phyloP scores from a whole-genome alignment of 2,888 invertebrate species.

The Cephus pygmeus region DNA sequence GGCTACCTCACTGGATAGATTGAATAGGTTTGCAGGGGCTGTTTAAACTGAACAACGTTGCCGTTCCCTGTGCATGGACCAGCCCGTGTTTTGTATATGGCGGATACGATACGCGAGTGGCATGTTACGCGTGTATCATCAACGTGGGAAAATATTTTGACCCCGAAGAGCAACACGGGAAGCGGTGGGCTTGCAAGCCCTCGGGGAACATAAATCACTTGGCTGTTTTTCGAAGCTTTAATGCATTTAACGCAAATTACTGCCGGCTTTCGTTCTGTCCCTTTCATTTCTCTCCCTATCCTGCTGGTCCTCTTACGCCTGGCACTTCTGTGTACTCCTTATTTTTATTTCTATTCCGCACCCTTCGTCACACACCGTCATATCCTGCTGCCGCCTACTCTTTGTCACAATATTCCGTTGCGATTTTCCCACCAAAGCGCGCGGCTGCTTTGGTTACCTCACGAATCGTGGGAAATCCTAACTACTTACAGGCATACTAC shows the following conservation, averaged over 20 bases:
- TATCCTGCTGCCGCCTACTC: background rate
- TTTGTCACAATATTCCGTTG: background rate
- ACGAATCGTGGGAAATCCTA: background rate
- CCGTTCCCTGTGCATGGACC: background rate
- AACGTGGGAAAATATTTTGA: slow-evolving; percentile 18
- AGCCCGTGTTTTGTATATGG: background rate
- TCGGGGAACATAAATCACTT: slow-evolving; percentile 22
- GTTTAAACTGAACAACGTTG: background rate
- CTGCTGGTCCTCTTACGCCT: background rate
- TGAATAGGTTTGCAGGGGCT: background rate
- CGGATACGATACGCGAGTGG: background rate
- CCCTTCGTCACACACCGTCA: background rate
- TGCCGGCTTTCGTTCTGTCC: background rate
- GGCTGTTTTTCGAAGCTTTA: slow-evolving; percentile 36
- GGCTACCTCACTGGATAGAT: background rate
- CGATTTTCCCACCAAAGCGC: background rate
- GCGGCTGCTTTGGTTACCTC: background rate
- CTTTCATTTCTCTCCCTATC: background rate
- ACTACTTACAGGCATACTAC: background rate
- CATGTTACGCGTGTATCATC: background rate
- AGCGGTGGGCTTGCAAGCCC: slow-evolving; percentile 12
- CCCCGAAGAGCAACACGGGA: background rate
- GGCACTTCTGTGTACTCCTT: background rate
- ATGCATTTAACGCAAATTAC: slow-evolving; percentile 40
- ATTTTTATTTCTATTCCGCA: background rate